Evolutionary conservation across 2,888 invertebrate species (phyloP).

Genomic region (Idaea dimidiata): DNA sequence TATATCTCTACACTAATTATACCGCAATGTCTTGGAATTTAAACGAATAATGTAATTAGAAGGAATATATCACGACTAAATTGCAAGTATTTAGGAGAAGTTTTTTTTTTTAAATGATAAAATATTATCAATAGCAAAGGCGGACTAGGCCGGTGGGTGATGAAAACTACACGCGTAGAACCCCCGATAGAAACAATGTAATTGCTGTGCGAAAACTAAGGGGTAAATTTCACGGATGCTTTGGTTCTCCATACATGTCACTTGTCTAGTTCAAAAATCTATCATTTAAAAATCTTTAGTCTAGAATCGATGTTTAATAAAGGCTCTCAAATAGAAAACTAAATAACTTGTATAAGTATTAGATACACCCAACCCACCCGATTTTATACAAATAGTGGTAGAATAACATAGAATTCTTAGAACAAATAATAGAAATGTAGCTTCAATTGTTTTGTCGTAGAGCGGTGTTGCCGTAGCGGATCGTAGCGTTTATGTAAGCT

Average conservation of each 20-base stretch:
- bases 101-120: too few relatives aligned
- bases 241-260: too few relatives aligned
- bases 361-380: not conserved
- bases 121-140: too few relatives aligned
- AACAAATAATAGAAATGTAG: slow-evolving; percentile 5
- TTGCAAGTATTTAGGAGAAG: not conserved
- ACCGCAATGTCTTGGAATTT: not conserved
- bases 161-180: too few relatives aligned
- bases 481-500: not conserved
- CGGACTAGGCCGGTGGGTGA: too few relatives aligned
- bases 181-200: too few relatives aligned
- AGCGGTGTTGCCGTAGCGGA: slow-evolving; percentile 12
- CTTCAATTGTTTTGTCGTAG: slow-evolving; percentile 13
- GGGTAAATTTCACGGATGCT: too few relatives aligned
- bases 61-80: not conserved
- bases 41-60: not conserved
- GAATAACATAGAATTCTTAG: not conserved
- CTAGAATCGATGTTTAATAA: not conserved
- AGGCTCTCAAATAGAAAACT: not conserved
- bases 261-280: too few relatives aligned
- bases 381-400: not conserved
- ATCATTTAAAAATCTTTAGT: not conserved
- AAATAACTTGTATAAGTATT: not conserved
- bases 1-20: slow-evolving; percentile 2
- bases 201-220: too few relatives aligned